Conservation (phyloP, 2,113 vertebrate species). For the Arvicanthis niloticus region DNA sequence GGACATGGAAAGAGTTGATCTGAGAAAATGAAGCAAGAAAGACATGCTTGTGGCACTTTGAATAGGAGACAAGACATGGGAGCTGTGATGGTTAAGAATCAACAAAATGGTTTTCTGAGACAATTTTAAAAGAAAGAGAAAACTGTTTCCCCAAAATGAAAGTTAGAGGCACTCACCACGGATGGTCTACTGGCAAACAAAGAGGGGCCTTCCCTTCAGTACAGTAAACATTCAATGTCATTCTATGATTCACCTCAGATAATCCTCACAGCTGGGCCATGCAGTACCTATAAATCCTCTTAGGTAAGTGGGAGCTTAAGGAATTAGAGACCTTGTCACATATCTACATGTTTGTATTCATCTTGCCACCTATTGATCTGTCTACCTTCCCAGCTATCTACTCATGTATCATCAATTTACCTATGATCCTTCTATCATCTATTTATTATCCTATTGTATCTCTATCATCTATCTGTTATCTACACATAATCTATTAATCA, state of each 20-base stretch:
- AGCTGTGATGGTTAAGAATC: neutral
- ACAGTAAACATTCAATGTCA: neutral
- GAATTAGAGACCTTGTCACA: neutral
- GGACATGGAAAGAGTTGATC: neutral
- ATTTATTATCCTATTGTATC: neutral
- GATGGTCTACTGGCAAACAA: neutral
- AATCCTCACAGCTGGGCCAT: neutral
- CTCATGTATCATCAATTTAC: neutral
- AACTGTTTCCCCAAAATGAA: constrained; percentile 14
- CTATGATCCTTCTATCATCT: neutral
- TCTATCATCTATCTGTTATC: neutral
- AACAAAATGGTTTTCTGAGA: neutral
- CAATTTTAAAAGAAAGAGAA: neutral
- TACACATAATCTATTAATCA: neutral
- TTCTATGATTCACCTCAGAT: neutral
- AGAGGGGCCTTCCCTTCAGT: neutral
- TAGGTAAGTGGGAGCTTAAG: neutral
- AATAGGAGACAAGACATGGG: neutral
- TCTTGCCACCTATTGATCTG: neutral
- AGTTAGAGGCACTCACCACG: neutral
- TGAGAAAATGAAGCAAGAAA: neutral
- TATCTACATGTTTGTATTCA: neutral
- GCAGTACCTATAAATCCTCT: neutral
- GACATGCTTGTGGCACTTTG: neutral
- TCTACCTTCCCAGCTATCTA: neutral